Evolutionary conservation across 35 echinoderm and acorn worm species (phyloP), one percentile per base, ranked within the genome.

Genomic region (Acanthaster planci): DNA sequence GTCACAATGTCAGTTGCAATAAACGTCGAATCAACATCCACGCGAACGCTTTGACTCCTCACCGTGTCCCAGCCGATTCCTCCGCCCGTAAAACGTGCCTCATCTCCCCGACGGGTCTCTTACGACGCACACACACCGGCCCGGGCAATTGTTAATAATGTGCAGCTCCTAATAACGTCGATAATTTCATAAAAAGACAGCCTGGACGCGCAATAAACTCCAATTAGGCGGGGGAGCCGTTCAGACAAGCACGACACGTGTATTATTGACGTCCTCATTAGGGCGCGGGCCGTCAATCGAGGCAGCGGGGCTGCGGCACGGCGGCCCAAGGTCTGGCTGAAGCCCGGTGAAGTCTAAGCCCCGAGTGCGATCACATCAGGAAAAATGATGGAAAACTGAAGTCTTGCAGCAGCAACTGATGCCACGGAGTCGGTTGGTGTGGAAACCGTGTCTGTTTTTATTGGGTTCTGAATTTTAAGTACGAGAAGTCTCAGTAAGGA

Each of bases 81-180:
- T 29, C 23, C 64, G 64, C 23, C 64, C 64, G 64, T 72, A 72
- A 72, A 72, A 72, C 64, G 22, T 10, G 26, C 34, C 64, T 72
- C 64, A 14, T 72, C 64, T 35, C 30, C 29, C 64, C 29, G 0
- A 2, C 30, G 21, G 26, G 4, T 47, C 12, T 47, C 42, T 47
- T 12, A 0, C 30, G 14, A 12, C 64, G 29, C 26, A 31, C 64
- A 35, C 23, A 72, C 64, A 72, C 64, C 64, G 64, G 64, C 64
- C 64, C 23, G 21, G 64, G 64, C 64, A 72, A 31, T 72, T 72
- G 64, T 72, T 72, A 72, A 72, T 72, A 72, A 72, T 10, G 64
- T 34, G 64, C 34, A 29, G 64, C 64, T 14, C 64, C 26, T 72
- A 72, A 72, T 72, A 72, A 72, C 64, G 64, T 72, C 64, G 34